Evolutionary conservation across 2,888 invertebrate species (phyloP), one percentile per base, ranked within the genome.

Genomic region (Lottia gigantea): DNA sequence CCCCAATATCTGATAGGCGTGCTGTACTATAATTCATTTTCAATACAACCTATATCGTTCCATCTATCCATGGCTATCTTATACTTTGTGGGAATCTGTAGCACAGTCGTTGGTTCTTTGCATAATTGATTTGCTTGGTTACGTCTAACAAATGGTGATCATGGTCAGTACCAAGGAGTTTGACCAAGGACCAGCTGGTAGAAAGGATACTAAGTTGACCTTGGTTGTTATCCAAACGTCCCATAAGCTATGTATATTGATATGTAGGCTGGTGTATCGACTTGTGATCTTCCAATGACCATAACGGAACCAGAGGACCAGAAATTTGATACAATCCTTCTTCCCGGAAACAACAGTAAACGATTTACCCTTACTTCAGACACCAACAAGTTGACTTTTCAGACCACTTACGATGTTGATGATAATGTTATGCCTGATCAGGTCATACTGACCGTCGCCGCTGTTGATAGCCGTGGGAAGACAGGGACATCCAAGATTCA

Each of bases 401-500:
- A 67, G n/a, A 40, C 61, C 12, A 61, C 47, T 16, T 67, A 67
- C 40, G 67, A 67, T 55, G 61, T 67, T 31, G 67, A 67, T 40
- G 2, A 55, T 19, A 40, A 19, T 25, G 55, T n/a, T 6, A 68
- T 62, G 63, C 69, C 71, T 2, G 46, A 66, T 12, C 63, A 64
- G 46, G 71, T 65, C 19, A 49, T 46, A 25, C 25, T 72, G 12
- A 71, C 69, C 25, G 55, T 74, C 23, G 63, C 68, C 14, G 74
- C 74, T 15, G 66, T 55, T 15, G 74, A 74, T 71, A 61, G 64
- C 45, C 66, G 62, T 7, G 67, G 72, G 14, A 23, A 55, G 14
- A 67, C 74, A 15, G 71, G 68, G 8, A 72, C 72, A 8, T 63
- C 71, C 12, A 68, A 71, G 46, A 71, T 74, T 26, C 64, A 64